phyloP scores from a whole-genome alignment of 2,797 vertebrate species.

The Hydrocynus forskahlii region DNA sequence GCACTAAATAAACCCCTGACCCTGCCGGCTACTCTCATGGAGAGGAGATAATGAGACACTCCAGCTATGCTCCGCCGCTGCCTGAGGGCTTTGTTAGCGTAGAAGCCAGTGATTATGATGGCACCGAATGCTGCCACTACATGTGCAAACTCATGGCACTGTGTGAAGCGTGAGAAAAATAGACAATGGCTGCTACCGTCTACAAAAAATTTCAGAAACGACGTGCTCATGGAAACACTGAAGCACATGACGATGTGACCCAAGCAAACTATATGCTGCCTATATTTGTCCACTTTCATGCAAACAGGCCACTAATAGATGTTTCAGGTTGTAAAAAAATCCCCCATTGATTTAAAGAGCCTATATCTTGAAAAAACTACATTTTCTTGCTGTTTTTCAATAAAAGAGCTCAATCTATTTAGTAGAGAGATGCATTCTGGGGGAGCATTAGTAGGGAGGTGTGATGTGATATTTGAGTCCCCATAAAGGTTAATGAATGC shows the following conservation, averaged over 20 bases:
- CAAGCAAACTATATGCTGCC: background rate
- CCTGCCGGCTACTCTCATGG: conserved; percentile 19
- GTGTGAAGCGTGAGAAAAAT: background rate
- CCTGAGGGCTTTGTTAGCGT: conserved; percentile 7
- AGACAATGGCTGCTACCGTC: no score
- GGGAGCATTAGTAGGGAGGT: no score
- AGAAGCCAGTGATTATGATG: background rate
- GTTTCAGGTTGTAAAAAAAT: conserved; percentile 10
- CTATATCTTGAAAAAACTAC: background rate
- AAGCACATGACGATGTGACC: background rate
- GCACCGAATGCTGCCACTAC: background rate
- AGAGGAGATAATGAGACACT: conserved; percentile 12
- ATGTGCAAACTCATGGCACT: background rate
- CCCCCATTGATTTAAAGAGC: background rate
- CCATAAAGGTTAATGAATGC: no score
- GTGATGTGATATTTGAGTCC: no score
- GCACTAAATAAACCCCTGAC: conserved; percentile 35
- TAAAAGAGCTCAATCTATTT: no score
- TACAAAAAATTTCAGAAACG: background rate
- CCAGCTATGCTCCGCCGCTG: conserved; percentile 1
- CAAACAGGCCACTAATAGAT: background rate
- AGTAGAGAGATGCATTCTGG: no score
- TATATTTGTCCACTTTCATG: background rate
- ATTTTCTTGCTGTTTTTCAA: no score
- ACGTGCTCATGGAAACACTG: background rate